phyloP scores from a whole-genome alignment of 2,888 invertebrate genomes.

The Andrena dorsata region DNA sequence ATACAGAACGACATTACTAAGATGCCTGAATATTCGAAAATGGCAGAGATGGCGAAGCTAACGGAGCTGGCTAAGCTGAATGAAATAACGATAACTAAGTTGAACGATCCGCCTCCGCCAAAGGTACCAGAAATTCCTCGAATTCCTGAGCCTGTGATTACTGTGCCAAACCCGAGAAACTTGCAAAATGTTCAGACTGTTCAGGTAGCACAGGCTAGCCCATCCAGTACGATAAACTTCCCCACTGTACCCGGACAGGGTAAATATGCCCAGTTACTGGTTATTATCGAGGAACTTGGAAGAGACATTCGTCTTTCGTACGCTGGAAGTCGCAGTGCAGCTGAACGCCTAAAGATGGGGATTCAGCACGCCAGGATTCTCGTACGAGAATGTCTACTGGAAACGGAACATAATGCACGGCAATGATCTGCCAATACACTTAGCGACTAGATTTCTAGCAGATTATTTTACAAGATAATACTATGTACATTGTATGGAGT shows the following conservation, averaged over 20 bases:
- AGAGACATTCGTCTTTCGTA: slow-evolving; percentile 84
- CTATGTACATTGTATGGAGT: slow-evolving; percentile 68
- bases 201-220: slow-evolving; percentile 82
- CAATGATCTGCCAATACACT: slow-evolving; percentile 80
- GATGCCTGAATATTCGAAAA: slow-evolving; percentile 83
- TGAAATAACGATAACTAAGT: slow-evolving; percentile 83
- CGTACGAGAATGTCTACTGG: slow-evolving; percentile 82
- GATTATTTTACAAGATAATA: slow-evolving; percentile 70
- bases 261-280: slow-evolving; percentile 83
- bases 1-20: slow-evolving; percentile 83
- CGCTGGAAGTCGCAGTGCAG: slow-evolving; percentile 83
- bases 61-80: slow-evolving; percentile 83
- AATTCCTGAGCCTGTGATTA: slow-evolving; percentile 84
- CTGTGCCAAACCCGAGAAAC: slow-evolving; percentile 84
- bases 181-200: slow-evolving; percentile 81
- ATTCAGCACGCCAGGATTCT: slow-evolving; percentile 83
- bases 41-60: slow-evolving; percentile 84
- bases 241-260: slow-evolving; percentile 84
- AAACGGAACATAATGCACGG: slow-evolving; percentile 84
- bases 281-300: slow-evolving; percentile 85
- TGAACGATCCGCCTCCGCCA: slow-evolving; percentile 81
- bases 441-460: slow-evolving; percentile 75
- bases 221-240: slow-evolving; percentile 82
- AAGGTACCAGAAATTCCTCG: slow-evolving; percentile 79
- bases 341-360: slow-evolving; percentile 83